Evolutionary conservation across 64 coral and sea anemone species (phyloP).

Genomic region (Montipora efflorescens): DNA sequence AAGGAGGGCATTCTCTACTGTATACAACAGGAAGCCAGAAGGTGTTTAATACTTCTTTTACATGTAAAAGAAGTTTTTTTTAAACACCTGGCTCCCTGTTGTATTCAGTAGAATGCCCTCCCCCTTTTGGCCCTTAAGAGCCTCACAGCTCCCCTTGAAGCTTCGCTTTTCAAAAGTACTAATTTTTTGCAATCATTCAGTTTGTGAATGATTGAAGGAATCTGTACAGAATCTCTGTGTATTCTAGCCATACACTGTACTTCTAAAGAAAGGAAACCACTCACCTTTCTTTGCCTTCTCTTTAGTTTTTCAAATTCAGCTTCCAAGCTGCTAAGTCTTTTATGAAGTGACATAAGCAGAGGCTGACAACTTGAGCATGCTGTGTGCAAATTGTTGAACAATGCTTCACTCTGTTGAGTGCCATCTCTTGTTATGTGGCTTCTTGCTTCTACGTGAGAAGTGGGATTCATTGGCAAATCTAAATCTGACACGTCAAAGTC

Average conservation of each 20-base stretch:
- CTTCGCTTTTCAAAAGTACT: neutral
- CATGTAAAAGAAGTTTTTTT: too few species aligned
- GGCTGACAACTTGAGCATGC: slow-evolving; percentile 38
- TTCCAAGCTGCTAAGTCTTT: slow-evolving; percentile 14
- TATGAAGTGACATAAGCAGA: slow-evolving; percentile 31
- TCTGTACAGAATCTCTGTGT: neutral
- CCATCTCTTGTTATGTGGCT: slow-evolving; percentile 25
- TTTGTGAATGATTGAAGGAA: neutral
- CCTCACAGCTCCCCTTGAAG: neutral
- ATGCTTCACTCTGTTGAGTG: slow-evolving; percentile 6
- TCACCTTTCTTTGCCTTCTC: slow-evolving; percentile 23
- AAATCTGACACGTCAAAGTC: slow-evolving; percentile 36
- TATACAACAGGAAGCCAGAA: neutral
- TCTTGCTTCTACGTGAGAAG: neutral
- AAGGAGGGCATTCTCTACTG: neutral
- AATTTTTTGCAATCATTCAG: neutral
- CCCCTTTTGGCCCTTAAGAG: neutral
- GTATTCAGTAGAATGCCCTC: neutral
- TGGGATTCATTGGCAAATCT: slow-evolving; percentile 11
- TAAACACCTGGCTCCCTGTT: neutral
- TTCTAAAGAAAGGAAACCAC: slow-evolving; percentile 11
- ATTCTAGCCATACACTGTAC: neutral
- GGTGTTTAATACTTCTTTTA: too few species aligned
- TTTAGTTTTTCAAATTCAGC: slow-evolving; percentile 35
- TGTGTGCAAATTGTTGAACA: neutral